Percentiles rank a stretch among this genome's conserved stretches.
Evolutionary conservation across 2,888 invertebrate genomes (phyloP).

Genomic region (Anoplius nigerrimus): DNA sequence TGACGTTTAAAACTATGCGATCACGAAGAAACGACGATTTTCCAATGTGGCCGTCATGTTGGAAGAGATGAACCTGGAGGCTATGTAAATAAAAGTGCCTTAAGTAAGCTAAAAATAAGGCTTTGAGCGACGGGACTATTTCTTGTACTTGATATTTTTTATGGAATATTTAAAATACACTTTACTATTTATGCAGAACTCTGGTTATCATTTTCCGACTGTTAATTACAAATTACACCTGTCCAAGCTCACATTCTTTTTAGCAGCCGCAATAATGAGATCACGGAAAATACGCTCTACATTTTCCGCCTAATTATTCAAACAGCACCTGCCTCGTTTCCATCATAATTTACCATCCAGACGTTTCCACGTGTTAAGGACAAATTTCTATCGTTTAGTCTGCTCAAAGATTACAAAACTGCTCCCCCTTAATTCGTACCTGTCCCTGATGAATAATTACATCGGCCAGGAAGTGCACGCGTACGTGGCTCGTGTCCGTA

Average conservation of each 20-base stretch:
- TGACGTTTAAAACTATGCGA: too few species aligned
- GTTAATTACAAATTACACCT: too few species aligned
- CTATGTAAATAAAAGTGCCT: constrained; percentile 65
- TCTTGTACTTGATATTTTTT: constrained; percentile 63
- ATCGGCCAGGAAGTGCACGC: constrained; percentile 33
- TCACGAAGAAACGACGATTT: too few species aligned
- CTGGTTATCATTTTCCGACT: background rate
- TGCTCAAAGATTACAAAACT: constrained; percentile 5
- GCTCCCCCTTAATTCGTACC: constrained; percentile 17
- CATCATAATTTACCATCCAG: background rate
- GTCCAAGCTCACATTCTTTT: too few species aligned
- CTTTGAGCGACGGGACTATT: constrained; percentile 34
- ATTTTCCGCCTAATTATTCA: too few species aligned
- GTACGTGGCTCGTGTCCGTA: background rate
- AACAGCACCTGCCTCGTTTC: too few species aligned
- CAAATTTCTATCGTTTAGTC: constrained; percentile 6
- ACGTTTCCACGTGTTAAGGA: background rate
- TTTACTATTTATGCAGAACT: constrained; percentile 63
- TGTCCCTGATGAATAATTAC: constrained; percentile 29
- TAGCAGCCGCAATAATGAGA: too few species aligned
- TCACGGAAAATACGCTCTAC: too few species aligned
- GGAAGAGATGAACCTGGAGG: too few species aligned
- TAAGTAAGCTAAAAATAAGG: constrained; percentile 45
- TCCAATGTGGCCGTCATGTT: too few species aligned
- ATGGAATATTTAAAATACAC: constrained; percentile 70